Percentiles rank a stretch among this genome's conserved stretches.
These are phyloP conservation scores for Baccha elongata DNA, from an alignment of 2,888 invertebrate species.

Conservation along the genomic window DNA sequence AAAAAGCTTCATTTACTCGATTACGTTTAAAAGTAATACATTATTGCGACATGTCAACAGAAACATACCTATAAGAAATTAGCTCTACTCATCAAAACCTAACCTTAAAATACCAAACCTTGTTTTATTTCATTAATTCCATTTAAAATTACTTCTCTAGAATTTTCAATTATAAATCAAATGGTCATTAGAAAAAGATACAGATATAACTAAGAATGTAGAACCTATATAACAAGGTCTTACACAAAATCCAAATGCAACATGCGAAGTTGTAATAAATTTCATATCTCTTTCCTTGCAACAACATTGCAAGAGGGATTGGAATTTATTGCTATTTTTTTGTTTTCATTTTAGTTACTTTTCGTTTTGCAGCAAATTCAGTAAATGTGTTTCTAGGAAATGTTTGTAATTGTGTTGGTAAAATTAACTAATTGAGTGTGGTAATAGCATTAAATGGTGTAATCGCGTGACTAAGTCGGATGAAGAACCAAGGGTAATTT, in stretches of 20 bases:
- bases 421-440: slow-evolving; percentile 53
- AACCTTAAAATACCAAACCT: background rate
- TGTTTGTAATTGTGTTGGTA: background rate
- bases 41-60: no score
- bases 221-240: no score
- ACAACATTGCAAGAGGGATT: background rate
- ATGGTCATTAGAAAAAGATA: no score
- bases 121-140: background rate
- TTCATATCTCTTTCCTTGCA: background rate
- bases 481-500: background rate
- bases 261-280: slow-evolving; percentile 52
- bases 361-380: background rate
- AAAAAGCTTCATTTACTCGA: no score
- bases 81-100: no score
- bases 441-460: slow-evolving; percentile 43
- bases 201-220: no score
- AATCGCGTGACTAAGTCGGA: slow-evolving; percentile 39
- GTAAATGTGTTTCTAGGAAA: background rate
- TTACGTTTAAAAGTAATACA: no score
- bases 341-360: background rate
- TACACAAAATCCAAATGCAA: slow-evolving; percentile 36
- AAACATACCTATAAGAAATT: no score
- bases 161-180: no score
- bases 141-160: background rate
- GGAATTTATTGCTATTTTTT: background rate